A percentile compares a stretch with the other conserved stretches of the same genome.
Evolutionary conservation across 2,113 vertebrate genomes (phyloP).

Genomic region (human): GRCh38 chr18:61749501-61750000

Average conservation of each 20-base stretch:
- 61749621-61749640: background rate
- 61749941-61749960: background rate
- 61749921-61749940: background rate
- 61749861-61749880: background rate
- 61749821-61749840: background rate
- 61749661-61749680: background rate
- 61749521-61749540: background rate
- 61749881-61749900: background rate
- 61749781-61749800: background rate
- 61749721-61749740: background rate
- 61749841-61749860: background rate
- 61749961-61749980: rapidly evolving
- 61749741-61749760: background rate
- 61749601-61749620: background rate
- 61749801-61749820: background rate
- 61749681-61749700: background rate
- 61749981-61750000: too few relatives aligned
- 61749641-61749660: background rate
- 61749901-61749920: background rate
- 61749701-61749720: background rate
- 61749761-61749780: background rate
- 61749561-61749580: constrained; percentile 26
- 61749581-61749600: background rate
- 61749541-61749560: constrained; percentile 19
- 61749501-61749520: background rate